Evolutionary conservation across 2,888 invertebrate genomes (phyloP).

Genomic region (Apotomis betuletana): DNA sequence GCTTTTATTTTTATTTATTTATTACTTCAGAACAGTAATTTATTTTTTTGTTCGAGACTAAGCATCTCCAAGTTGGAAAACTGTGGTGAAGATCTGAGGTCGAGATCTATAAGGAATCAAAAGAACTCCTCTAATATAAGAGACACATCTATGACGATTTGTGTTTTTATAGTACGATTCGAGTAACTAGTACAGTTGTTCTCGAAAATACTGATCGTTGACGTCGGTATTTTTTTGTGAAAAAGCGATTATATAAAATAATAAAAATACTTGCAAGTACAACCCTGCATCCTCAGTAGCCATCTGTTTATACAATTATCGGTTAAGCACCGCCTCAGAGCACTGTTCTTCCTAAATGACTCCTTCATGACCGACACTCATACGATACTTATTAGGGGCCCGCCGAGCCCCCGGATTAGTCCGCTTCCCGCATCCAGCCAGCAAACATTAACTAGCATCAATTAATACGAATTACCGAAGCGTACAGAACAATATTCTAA

Average conservation of each 20-base stretch:
- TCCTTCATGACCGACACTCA: conserved; percentile 78
- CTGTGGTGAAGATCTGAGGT: too few relatives aligned
- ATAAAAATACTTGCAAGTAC: conserved; percentile 49
- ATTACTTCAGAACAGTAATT: too few relatives aligned
- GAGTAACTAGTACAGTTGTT: too few relatives aligned
- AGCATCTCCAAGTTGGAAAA: too few relatives aligned
- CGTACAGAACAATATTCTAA: neutral
- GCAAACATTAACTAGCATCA: conserved; percentile 36
- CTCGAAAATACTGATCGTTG: too few relatives aligned
- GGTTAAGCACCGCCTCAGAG: conserved; percentile 75
- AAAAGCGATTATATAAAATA: neutral
- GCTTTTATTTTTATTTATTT: too few relatives aligned
- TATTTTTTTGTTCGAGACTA: too few relatives aligned
- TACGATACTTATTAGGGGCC: conserved; percentile 72
- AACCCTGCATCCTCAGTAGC: conserved; percentile 64
- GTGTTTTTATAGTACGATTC: too few relatives aligned
- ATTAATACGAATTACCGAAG: conserved; percentile 32
- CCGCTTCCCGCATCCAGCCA: conserved; percentile 58
- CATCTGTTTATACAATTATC: conserved; percentile 84
- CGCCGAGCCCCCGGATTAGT: conserved; percentile 68
- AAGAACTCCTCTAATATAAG: too few relatives aligned
- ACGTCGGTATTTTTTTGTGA: too few relatives aligned
- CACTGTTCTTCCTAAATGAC: conserved; percentile 82
- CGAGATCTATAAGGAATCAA: too few relatives aligned
- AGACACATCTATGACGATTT: too few relatives aligned